Evolutionary conservation across 64 coral and sea anemone species (phyloP), one percentile per base, ranked within the genome.

Genomic region (Cladopsammia gracilis): DNA sequence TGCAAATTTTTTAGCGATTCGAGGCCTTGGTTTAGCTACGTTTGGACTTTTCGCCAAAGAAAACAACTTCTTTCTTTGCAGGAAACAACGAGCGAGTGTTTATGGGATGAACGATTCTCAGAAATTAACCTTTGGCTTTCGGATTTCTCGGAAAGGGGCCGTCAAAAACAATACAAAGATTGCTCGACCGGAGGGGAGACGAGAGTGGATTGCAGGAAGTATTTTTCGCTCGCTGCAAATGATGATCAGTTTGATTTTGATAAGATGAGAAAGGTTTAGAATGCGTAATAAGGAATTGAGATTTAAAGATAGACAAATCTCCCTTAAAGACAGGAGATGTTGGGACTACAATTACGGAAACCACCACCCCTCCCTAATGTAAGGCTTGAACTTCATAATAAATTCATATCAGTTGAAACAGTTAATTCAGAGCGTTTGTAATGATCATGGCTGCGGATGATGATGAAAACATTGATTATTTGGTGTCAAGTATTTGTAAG

Each of bases 131-230:
- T 66, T 48, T 66, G 18, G 60, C 44, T 5, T 44, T 4, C 4
- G 1, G 22, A 62, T 65, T 83, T 83, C 79, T 20, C 19, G 61
- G 79, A 83, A 83, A 64, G 78, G 62, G 44, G 57, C 4, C 4
- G 15, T 58, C 13, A 42, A 24, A 47, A 49, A 48, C 43, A 65
- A 65, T 6, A 11, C 1, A 49, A 64, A 18, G 6, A 3, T 51
- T 23, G 4, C 19, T 59, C 22, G 2, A 83, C 60, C 18, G 79
- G 59, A 22, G 44, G 58, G 3, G 34, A 45, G 42, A 83, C 12
- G 20, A 16, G 43, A 22, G 2, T 4, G 0, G 15, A 0, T 15
- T 8, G 45, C 0, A 25, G 0, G 18, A 49, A 19, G 16, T 3
- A 48, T 20, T 3, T 65, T 48, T 64, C 5, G 19, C 26, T 83